Base-by-base conservation (phyloP, 2,797 vertebrate genomes). In the Yasuhikotakia modesta region DNA sequence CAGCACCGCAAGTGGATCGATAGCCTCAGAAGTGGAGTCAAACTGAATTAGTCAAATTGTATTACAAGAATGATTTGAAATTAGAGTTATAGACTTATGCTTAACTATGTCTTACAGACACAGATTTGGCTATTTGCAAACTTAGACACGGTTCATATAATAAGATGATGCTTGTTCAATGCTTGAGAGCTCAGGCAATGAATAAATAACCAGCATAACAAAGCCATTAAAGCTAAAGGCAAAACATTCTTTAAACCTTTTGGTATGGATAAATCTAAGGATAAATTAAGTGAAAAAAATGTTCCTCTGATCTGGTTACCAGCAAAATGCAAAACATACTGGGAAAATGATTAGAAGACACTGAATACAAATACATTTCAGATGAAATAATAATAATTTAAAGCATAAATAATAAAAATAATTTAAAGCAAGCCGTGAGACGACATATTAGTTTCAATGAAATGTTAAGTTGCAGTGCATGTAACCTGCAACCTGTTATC, bases 11-110 rank as follows among this genome's bases (percentile, higher is more conserved):
- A 76, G 19, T 22, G 21, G 21, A 80, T 79, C 19, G 1, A 74
- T 79, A 79, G 39, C 53, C 27, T 70, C 30, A 35, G 17, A 74
- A 69, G 27, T 2, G 0, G 63, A 45, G 66, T 76, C 61, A 76
- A 48, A 76, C 24, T 70, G 35, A 55, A 65, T 76, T 60, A 64
- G 21, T 27, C 13, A 63, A 70, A 65, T 64, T 12, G 57, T 52
- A 46, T 66, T 71, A 64, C 19, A 24, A 70, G 43, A 57, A 64
- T 45, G 11, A 55, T 71, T 52, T 21, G 70, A 53, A 45, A 17
- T 63, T 64, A 70, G 35, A 39, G 35, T 39, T 27, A 46, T 52
- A 30, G 30, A 58, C 30, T 68, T 67, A n/a, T 73, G 19, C 4
- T 32, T 58, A 30, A 11, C 30, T 32, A 39, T 39, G 27, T 24